Base-by-base conservation (phyloP, 1,140 invertebrate genomes). In the Megathymus violae region DNA sequence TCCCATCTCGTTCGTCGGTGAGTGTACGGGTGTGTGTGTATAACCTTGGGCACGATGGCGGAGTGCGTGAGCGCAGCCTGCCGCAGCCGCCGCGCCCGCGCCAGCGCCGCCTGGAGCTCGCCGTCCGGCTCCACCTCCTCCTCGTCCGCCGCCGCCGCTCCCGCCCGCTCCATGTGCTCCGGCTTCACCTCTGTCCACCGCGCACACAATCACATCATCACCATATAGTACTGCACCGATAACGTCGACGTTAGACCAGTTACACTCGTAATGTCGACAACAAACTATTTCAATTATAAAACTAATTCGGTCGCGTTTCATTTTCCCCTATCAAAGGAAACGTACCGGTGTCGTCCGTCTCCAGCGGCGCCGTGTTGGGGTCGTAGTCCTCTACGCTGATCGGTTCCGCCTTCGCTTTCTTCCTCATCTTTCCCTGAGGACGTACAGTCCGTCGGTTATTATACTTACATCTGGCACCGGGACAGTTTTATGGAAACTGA, bases 121-220 rank as follows among this genome's bases (percentile, higher is more conserved):
- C 51, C 94, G 94, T 69, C 96, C 44, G 94, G 82, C 75, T 96
- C 94, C 40, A 98, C 83, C 74, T 97, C 95, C 41, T 95, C 95
- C 56, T 97, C 95, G 64, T 98, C 96, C 62, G n/a, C n/a, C n/a
- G n/a, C n/a, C n/a, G n/a, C 93, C 92, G 72, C 96, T 13, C 95
- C 75, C 78, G 93, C 93, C 1, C 95, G 81, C 48, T 93, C 91
- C 56, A 92, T 92, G 9, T 94, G 85, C 88, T 94, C 94, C 63
- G 92, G 89, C 67, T 82, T 86, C 22, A 93, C 92, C 36, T 87
- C 93, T 93, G 65, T 5, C 2, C 1, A 27, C 19, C 4, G 48
- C 46, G 47, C 14, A 27, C 7, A 25, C 10, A 38, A n/a, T n/a
- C n/a, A n/a, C n/a, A n/a, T n/a, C 34, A 27, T 46, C n/a, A 31